Evolutionary conservation across 2,797 vertebrate species (phyloP), one percentile per base, ranked within the genome.

Genomic region (Thaleichthys pacificus): DNA sequence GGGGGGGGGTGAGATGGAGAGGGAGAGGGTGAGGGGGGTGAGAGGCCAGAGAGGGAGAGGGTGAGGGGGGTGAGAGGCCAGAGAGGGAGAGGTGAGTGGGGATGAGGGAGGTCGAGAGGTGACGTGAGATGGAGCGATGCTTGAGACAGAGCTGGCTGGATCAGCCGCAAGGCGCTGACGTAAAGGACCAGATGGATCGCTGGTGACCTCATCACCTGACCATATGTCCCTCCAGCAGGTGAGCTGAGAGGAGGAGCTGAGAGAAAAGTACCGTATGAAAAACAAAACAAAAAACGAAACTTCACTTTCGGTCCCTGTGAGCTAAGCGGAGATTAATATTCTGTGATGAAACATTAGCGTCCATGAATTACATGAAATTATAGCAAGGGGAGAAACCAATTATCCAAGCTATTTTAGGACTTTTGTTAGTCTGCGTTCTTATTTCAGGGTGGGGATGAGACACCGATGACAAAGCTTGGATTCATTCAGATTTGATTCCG

Each of bases 201-300:
- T 14, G 22, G 70, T 86, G 85, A 89, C 84, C 75, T 89, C 77
- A 86, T 83, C 75, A 75, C 77, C 79, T 80, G 65, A 86, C 76
- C 87, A 85, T 87, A 87, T 81, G 82, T 76, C 77, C 58, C 51
- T 88, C 74, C 81, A 85, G 85, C 82, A 88, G 82, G 87, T 83
- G 75, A 86, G 76, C 70, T 54, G 12, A 79, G 67, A 5, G 76
- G 82, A 69, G 66, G 78, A 74, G 14, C 69, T 68, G 6, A 14
- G 12, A 58, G 56, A 21, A 3, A 30, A 35, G 28, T 35, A 56
- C 7, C 30, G 32, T 21, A 21, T 60, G 57, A 60, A 24, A 57
- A 57, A 4, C 32, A 6, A 14, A 54, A 32, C 21, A 64, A 6
- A 19, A 21, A 57, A 57, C 14, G 1, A 57, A 19, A 60, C 42